These are phyloP conservation scores for Pterophyllum scalare DNA, from an alignment of 2,113 vertebrate genomes.

Conservation along the genomic window DNA sequence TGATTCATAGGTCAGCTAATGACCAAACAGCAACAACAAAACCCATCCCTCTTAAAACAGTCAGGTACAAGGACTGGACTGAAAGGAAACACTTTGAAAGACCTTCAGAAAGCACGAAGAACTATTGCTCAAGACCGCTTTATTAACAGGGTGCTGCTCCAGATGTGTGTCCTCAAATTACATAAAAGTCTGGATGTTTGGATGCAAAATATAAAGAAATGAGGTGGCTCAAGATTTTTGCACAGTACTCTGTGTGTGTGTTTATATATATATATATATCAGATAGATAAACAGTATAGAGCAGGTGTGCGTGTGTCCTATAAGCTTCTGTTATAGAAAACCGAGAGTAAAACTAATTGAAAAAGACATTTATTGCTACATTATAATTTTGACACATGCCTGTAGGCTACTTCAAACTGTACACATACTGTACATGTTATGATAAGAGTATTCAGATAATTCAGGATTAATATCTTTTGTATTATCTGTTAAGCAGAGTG, in stretches of 20 bases:
- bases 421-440: slow-evolving; percentile 71
- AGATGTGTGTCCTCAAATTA: no score
- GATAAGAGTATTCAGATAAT: slow-evolving; percentile 54
- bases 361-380: slow-evolving; percentile 79
- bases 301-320: neutral
- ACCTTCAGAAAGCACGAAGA: no score
- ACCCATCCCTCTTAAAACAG: neutral
- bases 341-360: slow-evolving; percentile 27
- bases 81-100: no score
- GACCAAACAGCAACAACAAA: fast-evolving
- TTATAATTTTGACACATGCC: slow-evolving; percentile 67
- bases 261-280: no score
- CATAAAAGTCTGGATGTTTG: no score
- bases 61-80: neutral
- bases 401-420: slow-evolving; percentile 74
- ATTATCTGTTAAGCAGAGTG: slow-evolving; percentile 41
- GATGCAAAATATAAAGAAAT: no score
- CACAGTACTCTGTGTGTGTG: no score
- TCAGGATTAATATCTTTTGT: slow-evolving; percentile 31
- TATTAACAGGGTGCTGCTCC: no score
- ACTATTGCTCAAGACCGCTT: no score
- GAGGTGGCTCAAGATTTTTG: no score
- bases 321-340: neutral
- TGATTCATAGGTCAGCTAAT: neutral
- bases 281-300: no score